These are phyloP conservation scores for Chiropotes sagulatus DNA, from an alignment of 2,797 vertebrate genomes.

Conservation along the genomic window DNA sequence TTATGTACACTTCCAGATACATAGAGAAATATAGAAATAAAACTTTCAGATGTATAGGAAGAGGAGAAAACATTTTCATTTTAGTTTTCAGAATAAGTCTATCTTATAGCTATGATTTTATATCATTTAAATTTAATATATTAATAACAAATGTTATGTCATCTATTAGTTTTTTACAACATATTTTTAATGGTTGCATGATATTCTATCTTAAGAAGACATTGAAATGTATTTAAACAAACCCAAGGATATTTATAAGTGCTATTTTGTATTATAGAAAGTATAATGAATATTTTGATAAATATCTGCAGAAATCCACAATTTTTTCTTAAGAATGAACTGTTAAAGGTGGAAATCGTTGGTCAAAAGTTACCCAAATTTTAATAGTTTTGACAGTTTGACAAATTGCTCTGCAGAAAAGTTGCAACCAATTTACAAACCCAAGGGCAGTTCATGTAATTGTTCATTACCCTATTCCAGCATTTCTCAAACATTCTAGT, in stretches of 20 bases:
- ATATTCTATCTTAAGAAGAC: not conserved
- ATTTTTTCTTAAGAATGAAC: not conserved
- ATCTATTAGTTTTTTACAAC: not conserved
- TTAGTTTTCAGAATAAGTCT: not conserved
- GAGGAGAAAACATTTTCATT: not conserved
- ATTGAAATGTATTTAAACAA: not conserved
- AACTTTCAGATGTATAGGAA: not conserved
- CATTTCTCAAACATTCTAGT: not conserved
- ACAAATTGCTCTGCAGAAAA: not conserved
- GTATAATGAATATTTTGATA: not conserved
- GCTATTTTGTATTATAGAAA: not conserved
- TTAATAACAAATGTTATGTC: not conserved
- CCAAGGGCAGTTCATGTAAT: not conserved
- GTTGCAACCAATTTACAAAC: not conserved
- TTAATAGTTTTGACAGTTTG: not conserved
- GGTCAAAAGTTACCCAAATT: not conserved
- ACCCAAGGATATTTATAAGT: not conserved
- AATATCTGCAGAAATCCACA: not conserved
- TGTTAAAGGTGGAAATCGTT: not conserved
- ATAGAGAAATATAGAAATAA: not conserved
- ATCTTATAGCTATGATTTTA: not conserved
- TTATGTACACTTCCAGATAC: not conserved
- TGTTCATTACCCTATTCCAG: not conserved
- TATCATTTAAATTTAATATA: slow-evolving; percentile 13
- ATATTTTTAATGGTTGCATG: not conserved